Percentiles rank a stretch among this genome's conserved stretches.
phyloP scores from a whole-genome alignment of 2,888 invertebrate genomes.

The Nematopogon swammerdamellus region DNA sequence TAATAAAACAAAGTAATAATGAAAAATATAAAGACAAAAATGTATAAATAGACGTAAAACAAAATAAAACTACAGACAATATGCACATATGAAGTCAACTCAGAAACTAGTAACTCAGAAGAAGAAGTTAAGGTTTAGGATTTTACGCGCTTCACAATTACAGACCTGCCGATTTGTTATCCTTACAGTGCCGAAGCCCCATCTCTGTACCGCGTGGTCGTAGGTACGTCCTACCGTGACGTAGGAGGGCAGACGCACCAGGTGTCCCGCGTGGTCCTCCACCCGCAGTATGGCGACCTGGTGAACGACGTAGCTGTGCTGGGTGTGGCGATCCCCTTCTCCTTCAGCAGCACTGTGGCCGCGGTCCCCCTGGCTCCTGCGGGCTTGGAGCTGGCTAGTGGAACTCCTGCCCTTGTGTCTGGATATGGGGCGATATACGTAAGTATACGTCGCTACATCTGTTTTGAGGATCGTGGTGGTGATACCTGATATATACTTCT shows the following conservation, averaged over 20 bases:
- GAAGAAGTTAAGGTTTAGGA: too few species aligned
- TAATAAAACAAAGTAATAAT: too few species aligned
- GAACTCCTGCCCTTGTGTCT: slow-evolving; percentile 34
- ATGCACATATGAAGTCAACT: too few species aligned
- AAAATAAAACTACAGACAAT: too few species aligned
- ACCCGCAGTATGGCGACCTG: slow-evolving; percentile 26
- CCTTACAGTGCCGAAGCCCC: slow-evolving; percentile 11
- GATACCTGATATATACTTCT: too few species aligned
- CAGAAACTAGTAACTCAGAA: too few species aligned
- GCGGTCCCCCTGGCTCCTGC: slow-evolving; percentile 23
- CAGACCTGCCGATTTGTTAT: too few species aligned
- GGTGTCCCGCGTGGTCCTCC: slow-evolving; percentile 22
- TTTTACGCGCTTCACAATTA: too few species aligned
- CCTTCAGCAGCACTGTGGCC: slow-evolving; percentile 20
- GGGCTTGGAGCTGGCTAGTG: slow-evolving; percentile 20
- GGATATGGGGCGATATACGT: slow-evolving; percentile 36
- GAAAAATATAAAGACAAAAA: too few species aligned
- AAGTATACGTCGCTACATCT: too few species aligned
- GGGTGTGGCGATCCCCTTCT: slow-evolving; percentile 21
- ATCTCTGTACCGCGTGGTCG: slow-evolving; percentile 22
- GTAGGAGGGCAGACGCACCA: slow-evolving; percentile 30
- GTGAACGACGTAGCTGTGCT: slow-evolving; percentile 38
- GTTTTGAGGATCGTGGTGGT: too few species aligned
- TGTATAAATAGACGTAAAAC: too few species aligned
- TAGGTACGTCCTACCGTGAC: slow-evolving; percentile 27